Conservation (phyloP, 2,888 invertebrate species). For the Sminthurinus aureus region DNA sequence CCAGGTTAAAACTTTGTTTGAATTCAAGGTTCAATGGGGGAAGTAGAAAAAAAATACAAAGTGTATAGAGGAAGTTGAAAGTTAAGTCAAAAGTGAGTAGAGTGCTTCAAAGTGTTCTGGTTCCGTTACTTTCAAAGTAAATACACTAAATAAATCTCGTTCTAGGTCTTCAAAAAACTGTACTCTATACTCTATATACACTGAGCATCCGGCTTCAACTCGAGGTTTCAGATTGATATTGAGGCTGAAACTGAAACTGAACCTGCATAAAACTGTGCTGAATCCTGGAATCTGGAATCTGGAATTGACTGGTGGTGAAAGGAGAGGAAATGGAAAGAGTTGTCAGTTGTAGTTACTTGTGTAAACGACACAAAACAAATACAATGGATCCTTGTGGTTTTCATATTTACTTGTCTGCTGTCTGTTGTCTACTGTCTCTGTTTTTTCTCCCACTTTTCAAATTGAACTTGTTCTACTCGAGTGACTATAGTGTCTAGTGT, state of each 20-base stretch:
- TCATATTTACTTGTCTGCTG: too few relatives aligned
- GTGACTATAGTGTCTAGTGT: background rate
- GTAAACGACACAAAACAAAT: background rate
- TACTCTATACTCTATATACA: background rate
- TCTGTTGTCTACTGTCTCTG: too few relatives aligned
- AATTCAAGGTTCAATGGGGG: background rate
- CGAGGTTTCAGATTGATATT: too few relatives aligned
- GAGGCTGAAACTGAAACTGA: too few relatives aligned
- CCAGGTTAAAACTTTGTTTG: background rate
- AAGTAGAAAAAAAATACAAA: background rate
- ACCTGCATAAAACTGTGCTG: too few relatives aligned
- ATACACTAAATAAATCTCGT: background rate
- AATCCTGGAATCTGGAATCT: too few relatives aligned
- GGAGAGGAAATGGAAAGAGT: background rate
- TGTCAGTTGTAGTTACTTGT: background rate
- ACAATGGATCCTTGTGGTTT: background rate
- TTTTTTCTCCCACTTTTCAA: background rate
- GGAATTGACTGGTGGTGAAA: background rate
- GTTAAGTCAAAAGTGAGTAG: background rate
- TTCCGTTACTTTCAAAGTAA: background rate
- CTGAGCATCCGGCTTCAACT: too few relatives aligned
- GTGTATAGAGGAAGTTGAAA: background rate
- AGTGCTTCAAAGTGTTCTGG: background rate
- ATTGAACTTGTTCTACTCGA: background rate
- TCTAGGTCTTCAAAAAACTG: background rate